A percentile compares a stretch with the other conserved stretches of the same genome.
Conservation (phyloP, 2,888 invertebrate genomes). For the Oxytorus armatus region DNA sequence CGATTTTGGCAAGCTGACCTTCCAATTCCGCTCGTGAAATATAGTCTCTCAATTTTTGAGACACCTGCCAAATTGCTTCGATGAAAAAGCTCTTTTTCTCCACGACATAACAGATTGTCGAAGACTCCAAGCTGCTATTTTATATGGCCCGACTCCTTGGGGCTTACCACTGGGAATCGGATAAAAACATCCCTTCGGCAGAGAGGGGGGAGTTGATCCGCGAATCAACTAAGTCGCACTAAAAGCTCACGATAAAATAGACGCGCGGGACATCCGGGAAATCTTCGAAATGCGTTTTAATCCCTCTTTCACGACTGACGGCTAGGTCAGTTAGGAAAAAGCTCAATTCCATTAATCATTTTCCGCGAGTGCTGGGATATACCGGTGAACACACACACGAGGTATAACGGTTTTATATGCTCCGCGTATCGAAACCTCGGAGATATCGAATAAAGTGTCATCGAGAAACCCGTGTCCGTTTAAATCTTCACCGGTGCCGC, state of each 20-base stretch:
- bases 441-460: slow-evolving; percentile 20
- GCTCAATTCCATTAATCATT: slow-evolving; percentile 27
- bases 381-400: slow-evolving; percentile 6
- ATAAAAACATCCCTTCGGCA: slow-evolving; percentile 20
- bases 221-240: not conserved
- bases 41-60: no score
- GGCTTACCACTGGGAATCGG: slow-evolving; percentile 23
- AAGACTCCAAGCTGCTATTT: slow-evolving; percentile 17
- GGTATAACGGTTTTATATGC: not conserved
- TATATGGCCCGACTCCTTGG: slow-evolving; percentile 5
- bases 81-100: slow-evolving; percentile 25
- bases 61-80: no score
- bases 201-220: slow-evolving; percentile 4
- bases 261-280: slow-evolving; percentile 49
- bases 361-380: slow-evolving; percentile 24
- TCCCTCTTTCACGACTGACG: slow-evolving; percentile 16
- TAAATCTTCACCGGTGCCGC: no score
- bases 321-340: slow-evolving; percentile 19
- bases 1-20: no score
- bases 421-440: not conserved
- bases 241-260: slow-evolving; percentile 29
- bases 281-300: slow-evolving; percentile 58
- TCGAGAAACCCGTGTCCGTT: not conserved
- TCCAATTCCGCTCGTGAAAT: no score
- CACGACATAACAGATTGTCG: slow-evolving; percentile 13